Conservation (phyloP, 2,888 invertebrate species). For the Clistopyga incitator region DNA sequence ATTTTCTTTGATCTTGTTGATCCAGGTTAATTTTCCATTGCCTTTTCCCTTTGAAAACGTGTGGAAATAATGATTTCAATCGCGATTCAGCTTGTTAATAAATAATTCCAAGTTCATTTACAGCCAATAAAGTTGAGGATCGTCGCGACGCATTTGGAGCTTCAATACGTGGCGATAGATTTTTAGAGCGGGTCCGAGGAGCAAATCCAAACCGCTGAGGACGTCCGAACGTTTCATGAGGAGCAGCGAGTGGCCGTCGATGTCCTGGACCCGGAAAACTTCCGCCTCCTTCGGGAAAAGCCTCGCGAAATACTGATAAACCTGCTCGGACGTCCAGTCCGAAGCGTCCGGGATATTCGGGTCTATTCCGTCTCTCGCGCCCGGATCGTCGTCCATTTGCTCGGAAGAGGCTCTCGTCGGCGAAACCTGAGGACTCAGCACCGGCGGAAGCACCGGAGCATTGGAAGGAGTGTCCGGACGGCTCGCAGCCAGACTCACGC, state of each 20-base stretch:
- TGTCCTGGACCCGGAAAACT: slow-evolving; percentile 94
- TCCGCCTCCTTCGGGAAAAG: slow-evolving; percentile 93
- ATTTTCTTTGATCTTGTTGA: too few species aligned
- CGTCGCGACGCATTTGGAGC: slow-evolving; percentile 92
- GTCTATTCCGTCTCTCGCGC: slow-evolving; percentile 84
- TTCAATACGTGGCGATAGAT: slow-evolving; percentile 93
- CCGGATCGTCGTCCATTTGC: slow-evolving; percentile 76
- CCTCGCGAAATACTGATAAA: slow-evolving; percentile 91
- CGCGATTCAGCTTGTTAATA: background rate
- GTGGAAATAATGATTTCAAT: too few species aligned
- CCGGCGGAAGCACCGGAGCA: slow-evolving; percentile 77
- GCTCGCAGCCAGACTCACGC: slow-evolving; percentile 64
- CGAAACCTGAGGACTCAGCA: slow-evolving; percentile 82
- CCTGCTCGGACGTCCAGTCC: slow-evolving; percentile 93
- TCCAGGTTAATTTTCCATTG: too few species aligned
- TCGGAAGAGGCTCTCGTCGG: slow-evolving; percentile 79
- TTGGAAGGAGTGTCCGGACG: slow-evolving; percentile 79
- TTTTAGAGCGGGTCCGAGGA: slow-evolving; percentile 95
- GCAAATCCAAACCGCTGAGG: slow-evolving; percentile 91
- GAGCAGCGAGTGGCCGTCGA: slow-evolving; percentile 95
- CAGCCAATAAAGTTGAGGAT: slow-evolving; percentile 90
- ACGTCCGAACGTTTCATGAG: slow-evolving; percentile 94
- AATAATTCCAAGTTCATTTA: slow-evolving; percentile 80
- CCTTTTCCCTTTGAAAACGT: too few species aligned
- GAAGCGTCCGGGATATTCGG: slow-evolving; percentile 91